Percentiles rank a stretch among this genome's conserved stretches.
Evolutionary conservation across 2,888 invertebrate genomes (phyloP).

Genomic region (Synergus umbraculus): DNA sequence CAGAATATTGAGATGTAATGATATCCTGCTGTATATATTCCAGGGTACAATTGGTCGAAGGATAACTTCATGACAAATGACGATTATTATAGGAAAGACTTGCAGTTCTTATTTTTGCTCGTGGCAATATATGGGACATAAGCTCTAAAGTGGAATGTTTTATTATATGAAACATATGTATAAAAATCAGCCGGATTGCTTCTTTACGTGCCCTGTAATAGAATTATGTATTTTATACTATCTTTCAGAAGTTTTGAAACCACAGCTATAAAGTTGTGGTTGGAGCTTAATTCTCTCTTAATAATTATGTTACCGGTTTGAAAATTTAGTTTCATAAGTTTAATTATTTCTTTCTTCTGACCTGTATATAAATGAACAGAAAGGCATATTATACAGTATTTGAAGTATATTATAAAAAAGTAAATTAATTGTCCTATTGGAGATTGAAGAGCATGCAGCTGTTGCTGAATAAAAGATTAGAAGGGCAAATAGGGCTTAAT

Average conservation of each 20-base stretch:
- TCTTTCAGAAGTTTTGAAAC: not conserved
- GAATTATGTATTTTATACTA: not conserved
- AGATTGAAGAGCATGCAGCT: not conserved
- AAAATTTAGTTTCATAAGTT: not conserved
- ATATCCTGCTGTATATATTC: not conserved
- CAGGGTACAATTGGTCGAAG: not conserved
- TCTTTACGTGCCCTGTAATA: not conserved
- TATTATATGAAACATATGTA: too few species aligned
- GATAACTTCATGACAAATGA: not conserved
- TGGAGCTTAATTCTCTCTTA: not conserved
- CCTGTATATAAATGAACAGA: not conserved
- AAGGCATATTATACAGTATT: too few species aligned
- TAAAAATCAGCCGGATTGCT: too few species aligned
- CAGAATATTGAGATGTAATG: constrained; percentile 29
- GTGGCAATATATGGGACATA: too few species aligned
- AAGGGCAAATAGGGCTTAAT: constrained; percentile 3
- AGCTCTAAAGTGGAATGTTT: too few species aligned
- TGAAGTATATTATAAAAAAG: too few species aligned
- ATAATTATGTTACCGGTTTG: not conserved
- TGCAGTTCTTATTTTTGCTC: too few species aligned
- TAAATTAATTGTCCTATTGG: too few species aligned
- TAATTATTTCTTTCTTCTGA: not conserved
- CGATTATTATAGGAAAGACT: not conserved
- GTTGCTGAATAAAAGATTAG: not conserved
- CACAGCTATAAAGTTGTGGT: not conserved